These are phyloP conservation scores for Myotis pilosus DNA, from an alignment of 2,797 vertebrate genomes.

Conservation along the genomic window DNA sequence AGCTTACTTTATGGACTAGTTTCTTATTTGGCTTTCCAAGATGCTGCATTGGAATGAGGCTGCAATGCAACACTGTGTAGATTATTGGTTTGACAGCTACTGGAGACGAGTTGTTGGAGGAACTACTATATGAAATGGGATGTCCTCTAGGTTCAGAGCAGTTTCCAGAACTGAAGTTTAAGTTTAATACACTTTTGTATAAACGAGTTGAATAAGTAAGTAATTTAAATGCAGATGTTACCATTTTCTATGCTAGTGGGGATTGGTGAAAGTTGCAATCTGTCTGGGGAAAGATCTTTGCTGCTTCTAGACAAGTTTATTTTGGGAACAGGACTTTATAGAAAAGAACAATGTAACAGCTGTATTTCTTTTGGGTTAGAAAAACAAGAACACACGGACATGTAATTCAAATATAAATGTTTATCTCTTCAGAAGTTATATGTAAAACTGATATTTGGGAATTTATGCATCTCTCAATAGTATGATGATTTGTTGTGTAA, in stretches of 20 bases:
- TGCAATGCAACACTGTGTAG: not conserved
- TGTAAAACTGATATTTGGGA: not conserved
- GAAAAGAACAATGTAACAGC: not conserved
- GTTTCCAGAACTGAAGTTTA: constrained; percentile 47
- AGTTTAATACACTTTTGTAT: constrained; percentile 64
- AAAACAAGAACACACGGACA: constrained; percentile 26
- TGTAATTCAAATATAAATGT: constrained; percentile 53
- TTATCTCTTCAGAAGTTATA: constrained; percentile 22
- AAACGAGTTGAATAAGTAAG: constrained; percentile 67
- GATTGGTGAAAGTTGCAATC: constrained; percentile 67
- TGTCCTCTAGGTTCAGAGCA: constrained; percentile 63
- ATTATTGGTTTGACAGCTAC: constrained; percentile 42
- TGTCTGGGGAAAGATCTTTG: constrained; percentile 58
- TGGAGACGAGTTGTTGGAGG: constrained; percentile 23
- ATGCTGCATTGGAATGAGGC: constrained; percentile 1
- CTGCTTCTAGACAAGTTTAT: constrained; percentile 60
- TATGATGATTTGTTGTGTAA: constrained; percentile 70
- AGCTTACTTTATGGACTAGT: not conserved
- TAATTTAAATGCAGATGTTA: constrained; percentile 73
- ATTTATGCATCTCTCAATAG: constrained; percentile 38
- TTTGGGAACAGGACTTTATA: constrained; percentile 42
- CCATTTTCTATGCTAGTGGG: constrained; percentile 45
- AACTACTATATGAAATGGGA: not conserved
- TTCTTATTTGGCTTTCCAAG: constrained; percentile 39
- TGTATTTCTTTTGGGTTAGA: constrained; percentile 58